Base-by-base conservation (phyloP, 2,113 vertebrate species). In the Alces alces region DNA sequence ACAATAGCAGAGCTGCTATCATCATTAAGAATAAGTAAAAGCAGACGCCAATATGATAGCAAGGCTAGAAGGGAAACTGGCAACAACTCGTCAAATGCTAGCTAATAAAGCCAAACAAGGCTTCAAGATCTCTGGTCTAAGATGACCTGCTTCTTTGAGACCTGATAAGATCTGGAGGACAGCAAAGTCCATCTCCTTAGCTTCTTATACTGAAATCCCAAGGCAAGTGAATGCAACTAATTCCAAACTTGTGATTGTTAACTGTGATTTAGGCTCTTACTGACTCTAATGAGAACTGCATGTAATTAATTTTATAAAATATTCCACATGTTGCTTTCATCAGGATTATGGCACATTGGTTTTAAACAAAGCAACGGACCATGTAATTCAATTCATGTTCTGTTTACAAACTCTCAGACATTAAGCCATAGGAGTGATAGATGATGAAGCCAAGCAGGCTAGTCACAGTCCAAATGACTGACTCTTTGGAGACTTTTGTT, bases 261-360 rank as follows among this genome's bases (percentile, higher is more conserved):
- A 98, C 97, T 93, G 91, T 92, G 98, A 98, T 93, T 97, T 79
- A 76, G 61, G 91, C 96, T 97, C 93, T 95, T 98, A 96, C 97
- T 96, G 97, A 83, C 84, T 88, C 95, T 98, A 98, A 98, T 96
- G 93, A 97, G 96, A 98, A 96, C 23, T 57, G 58, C 13, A 50
- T 94, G 28, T 95, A 98, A 98, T 96, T 98, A 97, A 97, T 86
- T 90, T 86, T 95, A 97, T 98, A 97, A 98, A 98, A 98, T 98
- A 97, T 98, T 95, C 97, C 91, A 97, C 96, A 98, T 86, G 91
- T 98, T 97, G 66, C 86, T 98, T 98, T 98, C 98, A 98, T 98
- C 96, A 98, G 95, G 96, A 98, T 98, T 98, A 98, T 27, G 45
- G 94, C 80, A 96, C 94, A 97, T 97, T 97, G 89, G 52, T 98